Base-by-base conservation (phyloP, 2,888 invertebrate genomes). In the Ptychoptera albimana region DNA sequence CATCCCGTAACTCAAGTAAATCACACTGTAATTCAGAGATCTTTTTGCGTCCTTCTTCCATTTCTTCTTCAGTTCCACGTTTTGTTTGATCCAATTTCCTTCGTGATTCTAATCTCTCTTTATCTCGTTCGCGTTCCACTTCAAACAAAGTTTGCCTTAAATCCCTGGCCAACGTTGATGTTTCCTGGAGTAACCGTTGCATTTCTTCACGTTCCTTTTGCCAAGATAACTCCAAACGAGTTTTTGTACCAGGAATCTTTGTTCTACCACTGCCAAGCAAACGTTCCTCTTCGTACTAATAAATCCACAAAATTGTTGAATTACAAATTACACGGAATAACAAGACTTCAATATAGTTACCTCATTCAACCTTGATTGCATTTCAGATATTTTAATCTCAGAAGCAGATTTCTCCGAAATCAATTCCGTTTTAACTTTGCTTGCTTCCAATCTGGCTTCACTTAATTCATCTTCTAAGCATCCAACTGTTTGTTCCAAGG, bases 131-230 rank as follows among this genome's bases (percentile, higher is more conserved):
- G 48, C 88, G 73, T 66, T 91, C 91, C 52, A 89, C 82, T 72
- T 87, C 88, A 56, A 85, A 86, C 31, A 89, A 70, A 0, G 89
- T 89, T 63, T 88, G 89, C 11, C 88, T 70, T 40, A 92, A 67
- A 61, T 92, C 92, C 48, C 88, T 70, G 1, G 91, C 89, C 47
- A 92, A 70, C 0, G 88, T 89, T 35, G 88, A 86, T 0, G 89
- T 88, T 67, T 92, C 92, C 59, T 88, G 87, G 30, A 92, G 66
- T 35, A 92, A 64, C n/a, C 89, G 71, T 53, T 89, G 89, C 55
- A 89, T 88, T 55, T 92, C 91, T 60, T 89, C 88, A 15, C 92
- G 72, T 63, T 92, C 92, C 60, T 89, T 92, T 57, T 89, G 89
- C 92, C 92, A 92, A 0, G 89, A 87, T 12, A 92, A 68, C 60